These are phyloP conservation scores for Pelodytes ibericus DNA, from an alignment of 2,797 vertebrate genomes.

Conservation along the genomic window DNA sequence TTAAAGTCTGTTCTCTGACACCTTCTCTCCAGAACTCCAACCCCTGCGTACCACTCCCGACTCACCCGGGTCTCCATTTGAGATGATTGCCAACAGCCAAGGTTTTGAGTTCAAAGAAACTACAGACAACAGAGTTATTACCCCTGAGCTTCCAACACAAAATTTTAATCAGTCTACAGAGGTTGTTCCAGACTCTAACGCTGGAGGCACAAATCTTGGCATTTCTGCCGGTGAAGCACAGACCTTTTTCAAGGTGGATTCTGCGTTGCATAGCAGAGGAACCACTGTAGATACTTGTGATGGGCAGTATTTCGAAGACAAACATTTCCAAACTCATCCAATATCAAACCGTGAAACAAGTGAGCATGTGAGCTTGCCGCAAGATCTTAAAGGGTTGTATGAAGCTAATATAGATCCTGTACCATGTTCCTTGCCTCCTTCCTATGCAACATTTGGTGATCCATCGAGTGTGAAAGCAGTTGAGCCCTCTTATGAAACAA, in stretches of 20 bases:
- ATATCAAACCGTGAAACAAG: background rate
- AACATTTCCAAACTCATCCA: background rate
- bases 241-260: background rate
- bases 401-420: background rate
- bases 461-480: conserved; percentile 12
- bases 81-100: conserved; percentile 79
- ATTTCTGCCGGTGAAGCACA: conserved; percentile 1
- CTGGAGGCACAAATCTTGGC: background rate
- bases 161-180: background rate
- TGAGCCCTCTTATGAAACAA: conserved; percentile 41
- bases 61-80: conserved; percentile 88
- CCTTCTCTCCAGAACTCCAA: conserved; percentile 61
- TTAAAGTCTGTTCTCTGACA: conserved; percentile 48
- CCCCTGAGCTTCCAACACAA: conserved; percentile 12
- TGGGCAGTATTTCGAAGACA: background rate
- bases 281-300: background rate
- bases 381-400: background rate
- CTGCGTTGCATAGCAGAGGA: background rate
- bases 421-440: background rate
- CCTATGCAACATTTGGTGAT: background rate
- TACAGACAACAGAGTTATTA: conserved; percentile 13
- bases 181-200: background rate
- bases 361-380: conserved; percentile 2
- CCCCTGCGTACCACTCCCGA: conserved; percentile 60
- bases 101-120: conserved; percentile 80